A percentile compares a stretch with the other conserved stretches of the same genome.
Conservation (phyloP, 2,113 vertebrate species). For the Calidris pugnax region DNA sequence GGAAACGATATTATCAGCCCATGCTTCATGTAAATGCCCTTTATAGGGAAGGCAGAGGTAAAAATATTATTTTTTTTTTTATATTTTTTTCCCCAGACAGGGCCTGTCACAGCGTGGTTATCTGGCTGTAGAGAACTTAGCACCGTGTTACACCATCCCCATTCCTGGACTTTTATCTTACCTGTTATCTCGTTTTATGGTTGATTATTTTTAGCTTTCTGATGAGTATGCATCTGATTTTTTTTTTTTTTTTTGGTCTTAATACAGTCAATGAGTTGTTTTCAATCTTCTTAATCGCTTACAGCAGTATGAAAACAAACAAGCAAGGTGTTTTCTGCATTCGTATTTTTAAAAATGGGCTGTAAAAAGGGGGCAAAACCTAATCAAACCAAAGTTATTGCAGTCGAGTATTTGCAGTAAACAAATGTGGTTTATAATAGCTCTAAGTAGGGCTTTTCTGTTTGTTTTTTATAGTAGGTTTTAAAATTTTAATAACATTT, state of each 20-base stretch:
- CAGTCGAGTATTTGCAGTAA: not conserved
- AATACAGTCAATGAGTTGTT: not conserved
- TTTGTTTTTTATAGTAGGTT: not conserved
- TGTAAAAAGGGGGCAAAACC: not conserved
- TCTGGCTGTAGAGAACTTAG: not conserved
- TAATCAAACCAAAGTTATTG: not conserved
- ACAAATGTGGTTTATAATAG: not conserved
- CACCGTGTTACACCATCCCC: not conserved
- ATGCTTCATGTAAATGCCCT: too few species aligned
- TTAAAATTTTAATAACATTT: not conserved
- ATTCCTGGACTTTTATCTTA: not conserved
- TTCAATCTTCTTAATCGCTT: not conserved
- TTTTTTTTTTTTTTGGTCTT: not conserved
- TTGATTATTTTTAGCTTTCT: not conserved
- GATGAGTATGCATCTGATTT: not conserved
- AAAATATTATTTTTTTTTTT: not conserved
- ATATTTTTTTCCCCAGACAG: not conserved
- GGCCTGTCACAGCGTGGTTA: rapidly evolving
- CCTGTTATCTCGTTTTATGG: not conserved
- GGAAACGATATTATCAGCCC: not conserved
- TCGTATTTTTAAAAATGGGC: not conserved
- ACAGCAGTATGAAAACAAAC: not conserved
- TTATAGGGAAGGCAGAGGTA: not conserved
- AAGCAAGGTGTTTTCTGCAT: not conserved
- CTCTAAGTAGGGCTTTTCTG: not conserved